Evolutionary conservation across 2,797 vertebrate genomes (phyloP).

Genomic region (Channa striata): DNA sequence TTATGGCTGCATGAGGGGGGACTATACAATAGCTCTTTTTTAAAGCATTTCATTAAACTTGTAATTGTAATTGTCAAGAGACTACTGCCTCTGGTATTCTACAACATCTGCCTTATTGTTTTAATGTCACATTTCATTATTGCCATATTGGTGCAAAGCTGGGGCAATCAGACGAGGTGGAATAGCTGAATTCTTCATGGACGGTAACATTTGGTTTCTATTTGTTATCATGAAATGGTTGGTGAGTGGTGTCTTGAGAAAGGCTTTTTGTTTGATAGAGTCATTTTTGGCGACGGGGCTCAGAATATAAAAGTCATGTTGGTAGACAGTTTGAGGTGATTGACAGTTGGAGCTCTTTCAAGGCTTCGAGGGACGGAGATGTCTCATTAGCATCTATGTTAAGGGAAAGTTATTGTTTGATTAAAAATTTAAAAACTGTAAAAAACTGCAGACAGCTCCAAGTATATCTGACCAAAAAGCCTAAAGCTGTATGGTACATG

Average conservation of each 20-base stretch:
- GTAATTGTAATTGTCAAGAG: constrained; percentile 49
- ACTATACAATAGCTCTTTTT: constrained; percentile 58
- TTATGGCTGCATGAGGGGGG: constrained; percentile 51
- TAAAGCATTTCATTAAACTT: constrained; percentile 47
- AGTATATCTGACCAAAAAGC: neutral
- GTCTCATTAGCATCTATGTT: neutral
- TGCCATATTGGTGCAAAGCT: constrained; percentile 21
- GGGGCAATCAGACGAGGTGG: constrained; percentile 20
- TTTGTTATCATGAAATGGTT: constrained; percentile 35
- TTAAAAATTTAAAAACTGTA: constrained; percentile 3
- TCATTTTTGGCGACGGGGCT: neutral
- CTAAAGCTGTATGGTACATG: neutral
- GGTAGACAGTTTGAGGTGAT: neutral
- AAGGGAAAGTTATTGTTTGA: constrained; percentile 1
- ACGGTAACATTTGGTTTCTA: constrained; percentile 50
- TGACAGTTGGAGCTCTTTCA: constrained; percentile 18
- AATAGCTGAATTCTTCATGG: constrained; percentile 19
- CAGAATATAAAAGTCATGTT: constrained; percentile 21
- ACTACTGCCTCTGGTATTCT: constrained; percentile 36
- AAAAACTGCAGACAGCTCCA: neutral
- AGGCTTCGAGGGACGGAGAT: neutral
- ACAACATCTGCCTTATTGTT: constrained; percentile 56
- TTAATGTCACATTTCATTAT: constrained; percentile 64
- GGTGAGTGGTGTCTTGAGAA: constrained; percentile 20
- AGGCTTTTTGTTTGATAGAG: neutral